Base-by-base conservation (phyloP, 1,140 invertebrate genomes). In the Oryctes rhinoceros region DNA sequence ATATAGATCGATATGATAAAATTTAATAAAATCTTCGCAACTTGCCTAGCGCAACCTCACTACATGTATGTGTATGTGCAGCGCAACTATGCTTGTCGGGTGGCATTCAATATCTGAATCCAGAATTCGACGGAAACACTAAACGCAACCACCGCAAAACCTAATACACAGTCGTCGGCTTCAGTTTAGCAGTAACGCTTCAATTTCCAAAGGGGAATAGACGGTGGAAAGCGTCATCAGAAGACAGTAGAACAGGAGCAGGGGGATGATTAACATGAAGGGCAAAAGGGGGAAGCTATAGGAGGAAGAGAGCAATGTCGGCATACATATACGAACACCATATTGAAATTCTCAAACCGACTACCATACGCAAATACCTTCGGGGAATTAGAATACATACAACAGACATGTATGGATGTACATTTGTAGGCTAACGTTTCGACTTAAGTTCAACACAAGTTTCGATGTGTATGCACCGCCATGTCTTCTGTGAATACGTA, bases 381-480 rank as follows among this genome's bases (percentile, higher is more conserved):
- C 65, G 65, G 65, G 65, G 65, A 67, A 67, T 67, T 67, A 67
- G n/a, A 67, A 24, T 67, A 67, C 65, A 65, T 65, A 65, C 62
- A 30, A 30, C 24, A 65, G 11, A 65, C 18, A 67, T 24, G 30
- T 67, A 35, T 67, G 65, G 30, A 20, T 67, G 65, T 35, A 67
- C 65, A 67, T 67, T 67, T 67, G 65, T 67, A 67, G 30, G 65
- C 65, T 6, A 20, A 24, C 65, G 18, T 67, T 35, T 67, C 20
- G 49, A 30, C 65, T 1, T 13, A 67, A 67, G 65, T 67, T 67
- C n/a, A 67, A 67, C 65, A 67, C 24, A 67, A 67, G 65, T 67
- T 30, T 67, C 65, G 65, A 67, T 24, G 18, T 67, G 20, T 67
- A 30, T 24, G 20, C 65, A 30, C n/a, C 10, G 30, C 65, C 4